These are phyloP conservation scores for Aix galericulata DNA, from an alignment of 2,113 vertebrate genomes.

Conservation along the genomic window DNA sequence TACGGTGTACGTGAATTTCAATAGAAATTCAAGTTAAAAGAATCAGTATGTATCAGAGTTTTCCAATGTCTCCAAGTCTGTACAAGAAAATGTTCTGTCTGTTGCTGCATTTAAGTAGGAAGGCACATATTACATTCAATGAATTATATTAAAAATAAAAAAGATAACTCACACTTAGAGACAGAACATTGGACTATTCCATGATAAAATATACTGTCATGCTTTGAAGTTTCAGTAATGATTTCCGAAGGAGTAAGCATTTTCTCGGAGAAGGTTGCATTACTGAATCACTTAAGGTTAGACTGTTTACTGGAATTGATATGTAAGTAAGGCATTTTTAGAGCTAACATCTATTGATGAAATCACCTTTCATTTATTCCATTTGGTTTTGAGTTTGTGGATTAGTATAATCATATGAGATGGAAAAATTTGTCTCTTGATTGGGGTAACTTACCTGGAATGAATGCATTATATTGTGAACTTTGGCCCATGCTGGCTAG, in stretches of 20 bases:
- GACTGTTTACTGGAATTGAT: not conserved
- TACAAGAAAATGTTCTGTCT: not conserved
- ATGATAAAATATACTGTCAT: not conserved
- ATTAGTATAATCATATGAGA: not conserved
- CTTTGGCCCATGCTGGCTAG: rapidly evolving
- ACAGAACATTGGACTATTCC: not conserved
- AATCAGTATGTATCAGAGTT: not conserved
- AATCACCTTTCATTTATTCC: not conserved
- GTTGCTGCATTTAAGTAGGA: not conserved
- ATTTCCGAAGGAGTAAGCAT: not conserved
- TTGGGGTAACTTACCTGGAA: not conserved
- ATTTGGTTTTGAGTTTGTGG: not conserved
- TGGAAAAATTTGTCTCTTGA: not conserved
- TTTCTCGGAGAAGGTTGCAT: not conserved
- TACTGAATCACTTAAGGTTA: not conserved
- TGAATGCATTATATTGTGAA: not conserved
- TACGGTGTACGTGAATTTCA: not conserved
- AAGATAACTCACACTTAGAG: not conserved
- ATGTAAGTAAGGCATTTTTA: not conserved
- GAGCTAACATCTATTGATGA: not conserved
- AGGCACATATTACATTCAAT: not conserved
- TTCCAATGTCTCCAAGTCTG: not conserved
- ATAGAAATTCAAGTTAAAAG: not conserved
- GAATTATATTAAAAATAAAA: not conserved
- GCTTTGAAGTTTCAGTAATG: not conserved